These are phyloP conservation scores for Sebastolobus altivelis DNA, from an alignment of 2,797 vertebrate species.

Conservation along the genomic window DNA sequence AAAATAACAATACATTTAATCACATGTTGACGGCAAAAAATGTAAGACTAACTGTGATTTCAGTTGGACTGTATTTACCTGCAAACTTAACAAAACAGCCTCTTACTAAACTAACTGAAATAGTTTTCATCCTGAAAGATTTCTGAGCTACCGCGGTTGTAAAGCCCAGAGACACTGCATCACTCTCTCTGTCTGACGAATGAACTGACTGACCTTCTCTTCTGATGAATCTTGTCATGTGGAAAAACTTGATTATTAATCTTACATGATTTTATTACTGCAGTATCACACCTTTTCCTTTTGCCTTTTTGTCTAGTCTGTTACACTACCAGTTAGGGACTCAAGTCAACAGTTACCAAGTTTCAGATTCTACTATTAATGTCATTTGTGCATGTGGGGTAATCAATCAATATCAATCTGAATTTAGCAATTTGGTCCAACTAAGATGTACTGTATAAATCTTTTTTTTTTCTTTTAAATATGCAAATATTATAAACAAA, in stretches of 20 bases:
- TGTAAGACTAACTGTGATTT: not conserved
- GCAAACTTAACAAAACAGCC: not conserved
- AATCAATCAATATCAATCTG: not conserved
- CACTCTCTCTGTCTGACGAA: slow-evolving; percentile 9
- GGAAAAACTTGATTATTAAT: slow-evolving; percentile 6
- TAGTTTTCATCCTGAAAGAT: slow-evolving; percentile 9
- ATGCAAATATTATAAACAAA: not conserved
- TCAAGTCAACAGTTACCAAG: not conserved
- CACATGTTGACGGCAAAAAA: not conserved
- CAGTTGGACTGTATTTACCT: not conserved
- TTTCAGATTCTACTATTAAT: not conserved
- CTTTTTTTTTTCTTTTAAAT: not conserved
- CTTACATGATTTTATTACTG: not conserved
- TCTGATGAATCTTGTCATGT: slow-evolving; percentile 1
- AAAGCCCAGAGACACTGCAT: not conserved
- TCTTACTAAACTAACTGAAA: not conserved
- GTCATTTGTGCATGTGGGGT: not conserved
- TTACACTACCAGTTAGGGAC: not conserved
- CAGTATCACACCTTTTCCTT: not conserved
- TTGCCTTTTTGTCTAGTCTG: not conserved
- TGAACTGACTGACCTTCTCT: slow-evolving; percentile 14
- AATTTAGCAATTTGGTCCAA: not conserved
- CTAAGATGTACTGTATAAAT: not conserved
- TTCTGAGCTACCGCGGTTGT: not conserved
- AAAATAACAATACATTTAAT: not conserved